Base-by-base conservation (phyloP, 92 coral and sea anemone species). In the Epizoanthus stellaris region DNA sequence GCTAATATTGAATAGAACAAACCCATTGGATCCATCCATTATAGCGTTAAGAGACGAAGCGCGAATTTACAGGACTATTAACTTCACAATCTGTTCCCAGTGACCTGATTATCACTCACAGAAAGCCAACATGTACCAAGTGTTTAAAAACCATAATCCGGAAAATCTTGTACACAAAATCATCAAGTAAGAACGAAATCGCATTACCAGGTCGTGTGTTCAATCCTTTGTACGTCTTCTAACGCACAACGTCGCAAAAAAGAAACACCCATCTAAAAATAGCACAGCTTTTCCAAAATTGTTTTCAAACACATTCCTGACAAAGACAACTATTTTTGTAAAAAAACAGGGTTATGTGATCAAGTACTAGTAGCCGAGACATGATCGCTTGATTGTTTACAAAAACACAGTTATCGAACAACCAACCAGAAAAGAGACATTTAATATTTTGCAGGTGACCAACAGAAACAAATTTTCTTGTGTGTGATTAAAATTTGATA, bases 401-500 rank as follows among this genome's bases (percentile, higher is more conserved):
- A 64, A 79, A 14, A 79, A 63, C 73, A 23, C 20, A 62, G 83
- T 43, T 13, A 21, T 71, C 8, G n/a, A 63, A 42, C 73, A 43
- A 79, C 83, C 83, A 79, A 79, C 83, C 83, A 79, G 71, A 79
- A 25, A 63, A 45, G 21, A 3, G 73, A 58, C n/a, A n/a, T 19
- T 79, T 64, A 79, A 17, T 62, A 58, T 63, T 64, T 45, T 79
- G 16, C 83, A 40, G 83, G 83, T 79, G 83, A 62, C 83, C 19
- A 79, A 42, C 83, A 5, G 25, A 79, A 79, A 21, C 70, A 63
- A 64, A 23, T 7, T 53, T 17, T 43, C 53, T 63, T 25, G 83
- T 19, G 25, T 71, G 61, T 70, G 17, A 79, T 79, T 79, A 79
- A 79, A 79, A 79, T 79, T 79, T 79, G 14, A 79, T 79, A 20